Percentiles rank a stretch among this genome's conserved stretches.
These are phyloP conservation scores for Triops cancriformis DNA, from an alignment of 1,140 invertebrate species.

Conservation along the genomic window DNA sequence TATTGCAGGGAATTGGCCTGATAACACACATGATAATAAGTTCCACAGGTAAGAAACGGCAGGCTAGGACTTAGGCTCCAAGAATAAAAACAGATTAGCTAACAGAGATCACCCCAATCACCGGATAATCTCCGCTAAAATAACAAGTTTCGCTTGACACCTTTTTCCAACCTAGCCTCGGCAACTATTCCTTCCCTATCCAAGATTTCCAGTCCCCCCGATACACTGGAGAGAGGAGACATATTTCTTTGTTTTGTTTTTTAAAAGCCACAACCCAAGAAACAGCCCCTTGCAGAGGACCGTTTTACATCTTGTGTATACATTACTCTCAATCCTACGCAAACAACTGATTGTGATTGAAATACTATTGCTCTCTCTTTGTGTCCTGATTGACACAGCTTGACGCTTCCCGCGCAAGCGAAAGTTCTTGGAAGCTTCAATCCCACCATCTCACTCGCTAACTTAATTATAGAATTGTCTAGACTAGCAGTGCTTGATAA, in stretches of 20 bases:
- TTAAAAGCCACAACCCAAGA: background rate
- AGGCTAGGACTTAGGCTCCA: background rate
- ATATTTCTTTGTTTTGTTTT: background rate
- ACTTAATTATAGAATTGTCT: background rate
- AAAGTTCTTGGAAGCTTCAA: background rate
- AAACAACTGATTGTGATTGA: constrained; percentile 11
- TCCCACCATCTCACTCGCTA: background rate
- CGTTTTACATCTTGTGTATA: background rate
- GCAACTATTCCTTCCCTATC: background rate
- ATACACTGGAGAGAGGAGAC: background rate
- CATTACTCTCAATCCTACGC: background rate
- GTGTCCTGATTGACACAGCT: too few species aligned
- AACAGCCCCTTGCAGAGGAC: background rate
- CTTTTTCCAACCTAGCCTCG: background rate
- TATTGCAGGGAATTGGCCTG: background rate
- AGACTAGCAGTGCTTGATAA: constrained; percentile 6
- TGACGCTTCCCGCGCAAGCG: too few species aligned
- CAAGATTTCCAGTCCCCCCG: background rate
- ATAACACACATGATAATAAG: background rate
- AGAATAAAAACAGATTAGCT: background rate
- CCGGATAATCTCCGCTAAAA: background rate
- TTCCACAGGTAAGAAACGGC: background rate
- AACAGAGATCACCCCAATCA: background rate
- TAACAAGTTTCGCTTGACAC: background rate
- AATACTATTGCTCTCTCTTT: background rate